Base-by-base conservation (phyloP, 1,140 invertebrate genomes). In the Neuroterus valhalla region DNA sequence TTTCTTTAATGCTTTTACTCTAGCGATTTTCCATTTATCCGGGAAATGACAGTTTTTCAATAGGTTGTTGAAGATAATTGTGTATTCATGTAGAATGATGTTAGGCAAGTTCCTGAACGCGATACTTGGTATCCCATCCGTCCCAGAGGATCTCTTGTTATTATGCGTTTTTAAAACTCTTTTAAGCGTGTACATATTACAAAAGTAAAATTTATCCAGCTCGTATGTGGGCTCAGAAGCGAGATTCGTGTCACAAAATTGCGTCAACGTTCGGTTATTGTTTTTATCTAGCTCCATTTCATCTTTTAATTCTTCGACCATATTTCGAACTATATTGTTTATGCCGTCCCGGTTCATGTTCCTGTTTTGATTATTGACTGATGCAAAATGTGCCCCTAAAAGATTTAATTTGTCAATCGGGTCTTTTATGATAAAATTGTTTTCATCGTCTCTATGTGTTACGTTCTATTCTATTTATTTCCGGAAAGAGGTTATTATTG, bases 1-100 rank as follows among this genome's bases (percentile, higher is more conserved):
- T 14, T 74, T 75, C 15, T 43, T 26, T 0, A 75, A 46, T 0
- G 73, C 44, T 10, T 70, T 15, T 23, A 75, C 68, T 23, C 66
- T 75, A 0, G 68, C 55, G 0, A 1, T 15, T 43, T 75, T 70
- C 68, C 73, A 75, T 19, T 12, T 38, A 12, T 43, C 5, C 6
- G 73, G 72, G 4, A 74, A 71, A 50, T 50, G 15, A 17, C n/a
- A 50, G 46, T 50, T 50, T 6, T 50, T 50, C 2, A 50, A 17
- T 2, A 2, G 15, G 15, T 50, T 50, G 46, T 50, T 50, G 19
- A 50, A 50, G 2, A 50, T 2, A 2, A 50, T 50, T 19, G 17
- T 4, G 12, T 52, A 52, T 21, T 52, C 17, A 10, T 4, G 15
- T 6, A 52, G 11, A 6, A 52, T 8, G 11, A 21, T 52, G 17